Base-by-base conservation (phyloP, 2,797 vertebrate species). In the Botia kubotai region DNA sequence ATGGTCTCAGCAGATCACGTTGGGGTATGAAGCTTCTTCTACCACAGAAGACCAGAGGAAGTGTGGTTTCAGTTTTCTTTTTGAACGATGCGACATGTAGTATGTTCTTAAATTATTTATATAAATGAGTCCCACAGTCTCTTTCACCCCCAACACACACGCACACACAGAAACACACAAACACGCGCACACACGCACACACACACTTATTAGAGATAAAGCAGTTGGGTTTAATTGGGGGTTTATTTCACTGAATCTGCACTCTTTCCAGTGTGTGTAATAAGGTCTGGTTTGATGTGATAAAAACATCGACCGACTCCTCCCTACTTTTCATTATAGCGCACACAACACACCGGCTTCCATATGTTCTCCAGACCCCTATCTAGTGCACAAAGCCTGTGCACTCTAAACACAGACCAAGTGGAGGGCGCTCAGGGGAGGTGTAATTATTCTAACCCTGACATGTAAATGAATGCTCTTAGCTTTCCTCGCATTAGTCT, bases 281-380 rank as follows among this genome's bases (percentile, higher is more conserved):
- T 77, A 77, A 19, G 36, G 82, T 88, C 83, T 85, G 86, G 84
- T 78, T 85, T 75, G 81, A 87, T 83, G 77, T 82, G 82, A 87
- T 88, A 85, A 83, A 85, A 87, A 87, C 70, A 68, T 86, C 77
- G 87, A 80, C 87, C 84, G 83, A 74, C 71, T 67, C 73, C 81
- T 72, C 74, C 75, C 66, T 43, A 43, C 6, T 43, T 43, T 75
- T 83, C 73, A 68, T 70, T 46, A 23, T 63, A 72, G 29, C 39
- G 46, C 53, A 57, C 46, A 17, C 70, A 71, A 52, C 72, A 75
- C 67, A 43, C 79, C 39, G 8, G 39, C 6, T 46, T 12, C 33
- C 67, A 55, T 11, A 43, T 39, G 14, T 39, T 70, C 55, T 52
- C 46, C 43, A 66, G 85, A 81, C 43, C 0, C n/a, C 77, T 65